Base-by-base conservation (phyloP, 2,888 invertebrate genomes). In the Belgica antarctica region DNA sequence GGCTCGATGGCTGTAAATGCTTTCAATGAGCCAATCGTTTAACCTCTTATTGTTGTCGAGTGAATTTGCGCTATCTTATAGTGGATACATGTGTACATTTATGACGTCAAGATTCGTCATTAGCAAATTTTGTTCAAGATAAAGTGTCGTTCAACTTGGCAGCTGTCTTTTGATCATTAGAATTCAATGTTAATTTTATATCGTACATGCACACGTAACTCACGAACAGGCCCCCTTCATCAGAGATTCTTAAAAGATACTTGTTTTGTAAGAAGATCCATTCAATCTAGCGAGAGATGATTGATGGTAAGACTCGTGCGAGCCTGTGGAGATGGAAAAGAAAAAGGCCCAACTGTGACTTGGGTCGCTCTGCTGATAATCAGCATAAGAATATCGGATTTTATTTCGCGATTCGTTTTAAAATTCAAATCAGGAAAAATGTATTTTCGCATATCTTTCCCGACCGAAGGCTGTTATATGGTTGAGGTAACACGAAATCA, bases 291-390 rank as follows among this genome's bases (percentile, higher is more conserved):
- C 52, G 57, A 68, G 28, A 22, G n/a, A 61, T 61, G 68, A 68
- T 68, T 68, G 57, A 68, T 68, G 52, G 34, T 57, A 19, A 28
- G 47, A 47, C 65, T 66, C n/a, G n/a, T 46, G 47, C 24, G 46
- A 17, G 22, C 52, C 52, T 41, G 41, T 41, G 15, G 41, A 41
- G 41, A 41, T 41, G 2, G 41, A 41, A 41, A 41, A 22, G 52
- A 52, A 52, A 31, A 31, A 31, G 12, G 12, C 12, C 12, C 7
- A 31, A 31, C 12, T 31, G 34, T 8, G 34, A 31, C 34, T 41
- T 41, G 3, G 41, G 3, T 41, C 41, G 10, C 10, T 41, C 41
- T n/a, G 41, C 15, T 41, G n/a, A n/a, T 41, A n/a, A 41, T 41
- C 41, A 41, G 41, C 41, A n/a, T 41, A 41, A 41, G 15, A 41